phyloP scores from a whole-genome alignment of 2,113 vertebrate species.

The Clarias gariepinus region DNA sequence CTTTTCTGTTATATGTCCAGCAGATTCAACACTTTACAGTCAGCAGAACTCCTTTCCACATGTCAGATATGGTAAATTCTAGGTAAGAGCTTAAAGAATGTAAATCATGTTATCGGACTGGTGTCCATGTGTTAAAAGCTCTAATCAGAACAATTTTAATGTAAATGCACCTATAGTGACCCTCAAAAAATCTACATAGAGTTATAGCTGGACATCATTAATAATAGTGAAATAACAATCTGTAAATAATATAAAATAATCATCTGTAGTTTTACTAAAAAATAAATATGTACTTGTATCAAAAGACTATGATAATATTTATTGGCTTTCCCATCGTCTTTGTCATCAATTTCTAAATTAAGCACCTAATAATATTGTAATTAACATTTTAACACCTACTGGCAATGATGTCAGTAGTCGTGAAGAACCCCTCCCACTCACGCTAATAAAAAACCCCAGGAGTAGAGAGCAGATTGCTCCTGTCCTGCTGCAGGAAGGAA shows the following conservation, averaged over 20 bases:
- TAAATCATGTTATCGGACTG: too few relatives aligned
- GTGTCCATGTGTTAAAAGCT: too few relatives aligned
- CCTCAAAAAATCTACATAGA: background rate
- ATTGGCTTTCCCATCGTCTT: background rate
- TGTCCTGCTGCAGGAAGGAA: background rate
- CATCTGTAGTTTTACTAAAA: background rate
- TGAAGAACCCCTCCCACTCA: background rate
- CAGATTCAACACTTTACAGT: too few relatives aligned
- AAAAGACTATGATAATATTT: background rate
- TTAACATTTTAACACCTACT: background rate
- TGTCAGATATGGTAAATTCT: too few relatives aligned
- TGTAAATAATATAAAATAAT: too few relatives aligned
- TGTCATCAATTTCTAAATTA: background rate
- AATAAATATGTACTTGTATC: background rate
- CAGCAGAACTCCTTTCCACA: too few relatives aligned
- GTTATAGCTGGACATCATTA: slow-evolving; percentile 10
- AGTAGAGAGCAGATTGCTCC: background rate
- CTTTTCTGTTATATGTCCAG: too few relatives aligned
- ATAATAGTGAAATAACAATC: background rate
- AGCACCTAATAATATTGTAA: background rate
- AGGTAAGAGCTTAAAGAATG: too few relatives aligned
- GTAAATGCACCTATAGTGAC: background rate
- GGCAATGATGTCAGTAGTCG: background rate
- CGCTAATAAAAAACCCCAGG: background rate
- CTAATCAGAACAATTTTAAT: too few relatives aligned